phyloP scores from a whole-genome alignment of 2,888 invertebrate species.

The Drosophila diplacantha region DNA sequence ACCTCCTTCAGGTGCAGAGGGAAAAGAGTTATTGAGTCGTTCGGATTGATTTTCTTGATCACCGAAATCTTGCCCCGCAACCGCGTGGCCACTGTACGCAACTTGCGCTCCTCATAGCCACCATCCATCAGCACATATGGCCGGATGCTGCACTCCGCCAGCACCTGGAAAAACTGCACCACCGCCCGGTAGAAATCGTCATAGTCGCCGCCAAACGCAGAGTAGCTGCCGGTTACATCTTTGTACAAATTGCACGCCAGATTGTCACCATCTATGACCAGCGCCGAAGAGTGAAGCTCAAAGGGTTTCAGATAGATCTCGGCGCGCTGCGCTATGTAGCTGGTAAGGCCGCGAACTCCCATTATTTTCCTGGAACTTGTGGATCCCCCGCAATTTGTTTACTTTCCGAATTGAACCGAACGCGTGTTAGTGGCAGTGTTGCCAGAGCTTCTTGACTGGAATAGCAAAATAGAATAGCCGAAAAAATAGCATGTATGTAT shows the following conservation, averaged over 20 bases:
- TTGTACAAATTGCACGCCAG: constrained; percentile 85
- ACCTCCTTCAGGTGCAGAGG: constrained; percentile 87
- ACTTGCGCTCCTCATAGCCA: constrained; percentile 84
- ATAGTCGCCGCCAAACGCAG: constrained; percentile 92
- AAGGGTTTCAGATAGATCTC: constrained; percentile 82
- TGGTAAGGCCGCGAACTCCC: constrained; percentile 92
- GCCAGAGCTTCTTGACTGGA: no score
- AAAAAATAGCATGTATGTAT: no score
- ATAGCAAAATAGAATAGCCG: no score
- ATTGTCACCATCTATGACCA: constrained; percentile 90
- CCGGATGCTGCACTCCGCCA: constrained; percentile 84
- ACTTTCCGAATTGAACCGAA: constrained; percentile 17
- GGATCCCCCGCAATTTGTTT: constrained; percentile 37
- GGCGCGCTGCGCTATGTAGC: constrained; percentile 84
- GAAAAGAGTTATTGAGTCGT: constrained; percentile 82
- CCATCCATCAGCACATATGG: constrained; percentile 90
- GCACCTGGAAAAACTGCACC: constrained; percentile 83
- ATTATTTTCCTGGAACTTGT: constrained; percentile 72
- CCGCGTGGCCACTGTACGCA: constrained; percentile 82
- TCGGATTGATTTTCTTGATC: constrained; percentile 80
- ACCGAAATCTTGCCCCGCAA: constrained; percentile 81
- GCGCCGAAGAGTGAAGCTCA: constrained; percentile 82
- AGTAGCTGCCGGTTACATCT: constrained; percentile 81
- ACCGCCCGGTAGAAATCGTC: constrained; percentile 85
- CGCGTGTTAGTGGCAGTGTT: constrained; percentile 38